These are phyloP conservation scores for Cossypha caffra DNA, from an alignment of 2,797 vertebrate species.

Conservation along the genomic window DNA sequence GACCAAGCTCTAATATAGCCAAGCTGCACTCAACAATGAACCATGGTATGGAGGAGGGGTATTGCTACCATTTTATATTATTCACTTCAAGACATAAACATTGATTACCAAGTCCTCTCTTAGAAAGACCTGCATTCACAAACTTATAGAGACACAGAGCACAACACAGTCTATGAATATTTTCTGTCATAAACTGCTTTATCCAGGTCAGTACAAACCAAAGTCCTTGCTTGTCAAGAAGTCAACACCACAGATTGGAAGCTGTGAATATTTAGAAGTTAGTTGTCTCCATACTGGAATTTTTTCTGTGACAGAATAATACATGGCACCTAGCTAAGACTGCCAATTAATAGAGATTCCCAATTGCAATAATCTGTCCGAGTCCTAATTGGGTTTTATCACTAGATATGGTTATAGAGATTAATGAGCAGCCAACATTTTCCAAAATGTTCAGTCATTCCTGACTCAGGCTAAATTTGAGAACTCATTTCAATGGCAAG, in stretches of 20 bases:
- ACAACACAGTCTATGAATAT: neutral
- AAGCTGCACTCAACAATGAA: conserved; percentile 1
- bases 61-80: neutral
- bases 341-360: neutral
- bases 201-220: neutral
- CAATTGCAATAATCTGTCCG: neutral
- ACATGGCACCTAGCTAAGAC: neutral
- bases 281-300: neutral
- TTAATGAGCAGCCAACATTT: neutral
- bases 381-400: neutral
- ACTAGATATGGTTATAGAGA: neutral
- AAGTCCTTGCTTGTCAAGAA: neutral
- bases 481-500: neutral
- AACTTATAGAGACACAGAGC: neutral
- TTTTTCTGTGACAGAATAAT: neutral
- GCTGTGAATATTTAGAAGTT: neutral
- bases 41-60: no score
- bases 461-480: neutral
- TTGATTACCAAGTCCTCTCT: neutral
- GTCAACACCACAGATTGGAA: neutral
- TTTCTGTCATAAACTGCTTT: neutral
- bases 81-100: neutral
- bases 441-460: neutral
- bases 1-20: neutral
- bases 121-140: neutral